phyloP scores from a whole-genome alignment of 2,888 invertebrate genomes.

The Cephus runcator region DNA sequence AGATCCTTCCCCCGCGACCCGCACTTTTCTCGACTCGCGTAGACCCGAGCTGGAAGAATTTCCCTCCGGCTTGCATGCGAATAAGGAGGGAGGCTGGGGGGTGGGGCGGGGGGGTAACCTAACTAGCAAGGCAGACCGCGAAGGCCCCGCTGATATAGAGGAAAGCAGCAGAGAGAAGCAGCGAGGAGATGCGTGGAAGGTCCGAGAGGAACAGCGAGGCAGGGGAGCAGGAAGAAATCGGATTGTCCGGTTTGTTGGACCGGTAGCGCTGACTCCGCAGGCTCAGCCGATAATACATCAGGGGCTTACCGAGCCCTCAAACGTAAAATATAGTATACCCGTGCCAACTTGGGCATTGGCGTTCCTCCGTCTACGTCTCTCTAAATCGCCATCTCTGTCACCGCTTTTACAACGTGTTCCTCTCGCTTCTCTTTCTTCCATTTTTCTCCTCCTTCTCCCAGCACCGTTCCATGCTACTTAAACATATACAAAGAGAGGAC shows the following conservation, averaged over 20 bases:
- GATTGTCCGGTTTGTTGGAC: constrained; percentile 55
- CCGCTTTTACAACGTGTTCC: not conserved
- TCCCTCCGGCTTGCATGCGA: constrained; percentile 4
- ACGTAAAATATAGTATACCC: constrained; percentile 58
- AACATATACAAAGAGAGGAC: not conserved
- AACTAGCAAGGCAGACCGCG: no score
- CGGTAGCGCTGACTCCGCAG: constrained; percentile 56
- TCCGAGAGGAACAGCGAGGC: no score
- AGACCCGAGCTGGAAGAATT: not conserved
- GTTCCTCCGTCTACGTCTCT: not conserved
- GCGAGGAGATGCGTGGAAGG: no score
- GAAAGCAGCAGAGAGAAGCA: no score
- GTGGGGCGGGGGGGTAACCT: no score
- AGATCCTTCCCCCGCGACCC: not conserved
- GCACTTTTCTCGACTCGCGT: no score
- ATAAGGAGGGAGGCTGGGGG: no score
- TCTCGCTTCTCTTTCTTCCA: not conserved
- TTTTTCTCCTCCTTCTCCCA: not conserved
- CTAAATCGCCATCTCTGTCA: no score
- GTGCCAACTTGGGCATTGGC: constrained; percentile 33
- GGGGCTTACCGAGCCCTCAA: constrained; percentile 54
- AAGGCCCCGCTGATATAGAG: no score
- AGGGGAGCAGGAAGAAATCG: constrained; percentile 35
- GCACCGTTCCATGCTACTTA: not conserved
- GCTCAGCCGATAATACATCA: constrained; percentile 58